Base-by-base conservation (phyloP, 1,140 invertebrate genomes). In the Hestina assimilis region DNA sequence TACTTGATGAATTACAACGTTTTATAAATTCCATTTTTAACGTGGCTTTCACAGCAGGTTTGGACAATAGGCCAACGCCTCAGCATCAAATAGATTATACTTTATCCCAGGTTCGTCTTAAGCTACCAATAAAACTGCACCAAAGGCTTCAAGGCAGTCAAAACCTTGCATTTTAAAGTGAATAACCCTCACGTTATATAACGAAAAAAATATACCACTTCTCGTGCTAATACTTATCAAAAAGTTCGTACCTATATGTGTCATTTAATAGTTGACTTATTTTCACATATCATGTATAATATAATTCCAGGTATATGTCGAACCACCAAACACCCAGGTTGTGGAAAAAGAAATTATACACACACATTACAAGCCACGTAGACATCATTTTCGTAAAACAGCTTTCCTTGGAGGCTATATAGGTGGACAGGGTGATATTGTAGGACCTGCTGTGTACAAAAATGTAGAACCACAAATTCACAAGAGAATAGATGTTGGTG, bases 401-500 rank as follows among this genome's bases (percentile, higher is more conserved):
- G 72, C 75, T 0, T 81, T 64, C 35, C 17, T 85, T 24, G 75
- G 79, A 9, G 79, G 83, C 26, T 84, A 72, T 29, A 56, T 79
- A 28, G 78, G 72, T 7, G 71, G 58, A 11, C 45, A 55, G 23
- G 63, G 56, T 15, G 66, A 67, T 23, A 48, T 63, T 11, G 57
- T 38, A 11, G 50, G 57, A 9, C 61, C 69, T 19, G 41, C 46
- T 33, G 38, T 63, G 21, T 47, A 62, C 15, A 55, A 66, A 51
- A 58, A 51, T 19, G 52, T 66, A 28, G 59, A 73, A 35, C 69
- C 75, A 45, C 43, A 45, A 53, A 57, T 84, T 23, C 56, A 83
- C 52, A 86, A 75, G 53, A 72, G 80, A 60, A 59, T 83, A 20
- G 83, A 88, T 57, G 63, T 79, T 11, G 72, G 46, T 26, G 70